These are phyloP conservation scores for Scelioninae gen. 2 DNA, from an alignment of 2,888 invertebrate genomes.

Conservation along the genomic window DNA sequence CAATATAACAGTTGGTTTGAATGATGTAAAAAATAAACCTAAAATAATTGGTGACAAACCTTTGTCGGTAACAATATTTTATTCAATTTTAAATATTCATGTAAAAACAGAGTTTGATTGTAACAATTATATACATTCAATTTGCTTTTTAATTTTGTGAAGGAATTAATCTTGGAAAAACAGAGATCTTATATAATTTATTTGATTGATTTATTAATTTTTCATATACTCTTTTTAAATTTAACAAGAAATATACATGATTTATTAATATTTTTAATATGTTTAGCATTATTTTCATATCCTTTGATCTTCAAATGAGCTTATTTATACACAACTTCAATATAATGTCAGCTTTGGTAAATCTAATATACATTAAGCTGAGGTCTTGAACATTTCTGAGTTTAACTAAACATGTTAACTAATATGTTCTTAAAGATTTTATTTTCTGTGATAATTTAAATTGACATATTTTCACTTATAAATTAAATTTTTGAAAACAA, in stretches of 20 bases:
- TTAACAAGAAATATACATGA: too few relatives aligned
- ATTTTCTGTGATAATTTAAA: too few relatives aligned
- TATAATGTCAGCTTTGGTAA: constrained; percentile 22
- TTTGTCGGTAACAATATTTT: constrained; percentile 17
- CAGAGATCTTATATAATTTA: too few relatives aligned
- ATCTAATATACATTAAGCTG: constrained; percentile 15
- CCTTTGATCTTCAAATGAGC: constrained; percentile 14
- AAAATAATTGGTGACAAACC: constrained; percentile 25
- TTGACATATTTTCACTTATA: too few relatives aligned
- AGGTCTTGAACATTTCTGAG: constrained; percentile 15
- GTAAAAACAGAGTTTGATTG: too few relatives aligned
- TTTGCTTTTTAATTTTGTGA: too few relatives aligned
- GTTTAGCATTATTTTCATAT: constrained; percentile 14
- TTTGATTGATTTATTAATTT: too few relatives aligned
- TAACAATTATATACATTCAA: background rate
- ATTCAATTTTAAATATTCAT: too few relatives aligned
- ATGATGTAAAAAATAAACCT: background rate
- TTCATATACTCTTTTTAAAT: too few relatives aligned
- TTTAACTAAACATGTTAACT: background rate
- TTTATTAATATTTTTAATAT: background rate
- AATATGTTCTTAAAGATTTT: too few relatives aligned
- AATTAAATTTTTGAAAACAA: too few relatives aligned
- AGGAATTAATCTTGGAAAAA: too few relatives aligned
- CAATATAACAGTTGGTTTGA: constrained; percentile 1
- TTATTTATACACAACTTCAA: constrained; percentile 13